Percentiles rank a stretch among this genome's conserved stretches.
Evolutionary conservation across 2,797 vertebrate genomes (phyloP).

Genomic region (Muraenolepis orangiensis): DNA sequence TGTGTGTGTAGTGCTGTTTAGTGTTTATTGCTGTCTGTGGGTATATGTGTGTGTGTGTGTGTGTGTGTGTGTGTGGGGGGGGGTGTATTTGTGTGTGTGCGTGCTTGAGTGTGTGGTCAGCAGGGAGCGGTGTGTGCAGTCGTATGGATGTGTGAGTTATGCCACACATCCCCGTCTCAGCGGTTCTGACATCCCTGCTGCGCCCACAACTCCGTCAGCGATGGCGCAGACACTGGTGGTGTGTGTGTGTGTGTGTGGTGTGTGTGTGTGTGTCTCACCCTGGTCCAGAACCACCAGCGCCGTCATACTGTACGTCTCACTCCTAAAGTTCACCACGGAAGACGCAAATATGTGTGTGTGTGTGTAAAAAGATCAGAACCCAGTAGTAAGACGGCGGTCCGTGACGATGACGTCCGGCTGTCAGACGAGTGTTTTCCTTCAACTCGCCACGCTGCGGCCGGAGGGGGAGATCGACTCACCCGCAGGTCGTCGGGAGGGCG

Average conservation of each 20-base stretch:
- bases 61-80: neutral
- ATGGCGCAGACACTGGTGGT: conserved; percentile 50
- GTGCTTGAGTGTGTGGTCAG: conserved; percentile 9
- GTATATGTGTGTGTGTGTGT: neutral
- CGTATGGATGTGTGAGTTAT: conserved; percentile 10
- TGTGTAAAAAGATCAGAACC: conserved; percentile 12
- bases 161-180: conserved; percentile 26
- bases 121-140: neutral
- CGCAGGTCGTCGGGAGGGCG: too few relatives aligned
- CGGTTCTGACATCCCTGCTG: conserved; percentile 22
- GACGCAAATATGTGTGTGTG: neutral
- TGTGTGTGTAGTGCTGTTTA: conserved; percentile 3
- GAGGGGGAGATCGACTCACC: conserved; percentile 18
- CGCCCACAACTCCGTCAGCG: conserved; percentile 42
- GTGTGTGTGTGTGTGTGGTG: too few relatives aligned
- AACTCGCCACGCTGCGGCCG: conserved; percentile 28
- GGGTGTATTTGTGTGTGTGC: neutral
- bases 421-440: conserved; percentile 42
- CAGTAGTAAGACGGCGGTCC: conserved; percentile 28
- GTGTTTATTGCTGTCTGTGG: neutral
- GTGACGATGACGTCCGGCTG: conserved; percentile 28
- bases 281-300: conserved; percentile 22
- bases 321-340: conserved; percentile 33
- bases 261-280: conserved; percentile 42
- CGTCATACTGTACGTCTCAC: conserved; percentile 24